These are phyloP conservation scores for Montipora efflorescens DNA, from an alignment of 64 coral and sea anemone genomes.

Conservation along the genomic window DNA sequence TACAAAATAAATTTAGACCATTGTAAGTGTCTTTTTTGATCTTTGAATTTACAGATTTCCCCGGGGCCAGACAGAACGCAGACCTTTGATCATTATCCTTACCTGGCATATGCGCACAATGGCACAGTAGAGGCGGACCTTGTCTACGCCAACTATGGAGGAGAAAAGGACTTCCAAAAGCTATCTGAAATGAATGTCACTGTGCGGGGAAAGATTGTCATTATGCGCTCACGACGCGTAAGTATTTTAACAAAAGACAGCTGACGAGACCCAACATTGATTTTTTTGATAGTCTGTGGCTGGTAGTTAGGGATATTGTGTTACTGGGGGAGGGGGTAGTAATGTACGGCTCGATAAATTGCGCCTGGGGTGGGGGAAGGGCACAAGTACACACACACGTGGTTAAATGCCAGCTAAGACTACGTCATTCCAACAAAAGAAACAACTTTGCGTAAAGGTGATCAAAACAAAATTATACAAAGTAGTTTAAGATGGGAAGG, in stretches of 20 bases:
- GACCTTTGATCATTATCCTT: constrained; percentile 55
- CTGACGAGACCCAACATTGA: not conserved
- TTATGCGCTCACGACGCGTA: constrained; percentile 71
- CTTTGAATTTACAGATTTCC: not conserved
- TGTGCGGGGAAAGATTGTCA: constrained; percentile 66
- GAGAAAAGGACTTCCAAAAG: constrained; percentile 72
- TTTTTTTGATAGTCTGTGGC: not conserved
- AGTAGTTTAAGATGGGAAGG: too few species aligned
- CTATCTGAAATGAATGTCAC: constrained; percentile 68
- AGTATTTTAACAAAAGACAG: not conserved
- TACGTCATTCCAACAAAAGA: too few species aligned
- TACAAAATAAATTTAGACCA: too few species aligned
- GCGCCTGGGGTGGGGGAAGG: too few species aligned
- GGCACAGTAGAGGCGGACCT: constrained; percentile 85
- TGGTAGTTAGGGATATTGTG: too few species aligned
- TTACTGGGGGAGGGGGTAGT: too few species aligned
- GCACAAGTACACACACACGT: too few species aligned
- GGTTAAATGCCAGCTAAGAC: too few species aligned
- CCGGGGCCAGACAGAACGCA: constrained; percentile 18
- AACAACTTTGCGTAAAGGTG: too few species aligned
- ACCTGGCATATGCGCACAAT: constrained; percentile 73
- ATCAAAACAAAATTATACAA: too few species aligned
- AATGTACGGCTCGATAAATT: too few species aligned
- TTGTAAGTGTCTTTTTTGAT: too few species aligned
- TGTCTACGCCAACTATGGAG: constrained; percentile 90